Conservation (phyloP, 2,113 vertebrate species). For the Bos javanicus region DNA sequence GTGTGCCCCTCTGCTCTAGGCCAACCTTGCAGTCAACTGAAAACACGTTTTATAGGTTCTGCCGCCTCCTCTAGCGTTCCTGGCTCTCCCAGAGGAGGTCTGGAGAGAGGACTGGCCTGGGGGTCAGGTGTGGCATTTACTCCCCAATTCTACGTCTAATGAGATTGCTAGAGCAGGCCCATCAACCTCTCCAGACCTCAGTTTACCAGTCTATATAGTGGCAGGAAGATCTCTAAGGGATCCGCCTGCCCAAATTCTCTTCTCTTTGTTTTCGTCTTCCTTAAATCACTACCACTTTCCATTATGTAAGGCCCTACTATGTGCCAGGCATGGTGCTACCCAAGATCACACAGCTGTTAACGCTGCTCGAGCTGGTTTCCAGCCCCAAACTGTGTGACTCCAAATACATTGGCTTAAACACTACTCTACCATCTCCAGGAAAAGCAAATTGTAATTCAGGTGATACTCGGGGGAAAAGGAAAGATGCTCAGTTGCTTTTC, state of each 20-base stretch:
- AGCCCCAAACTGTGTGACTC: neutral
- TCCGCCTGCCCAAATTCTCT: neutral
- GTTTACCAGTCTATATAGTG: neutral
- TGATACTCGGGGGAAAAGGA: neutral
- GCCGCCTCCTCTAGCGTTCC: rapidly evolving
- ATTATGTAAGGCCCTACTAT: neutral
- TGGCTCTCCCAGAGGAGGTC: neutral
- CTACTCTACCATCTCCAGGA: neutral
- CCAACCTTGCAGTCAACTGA: neutral
- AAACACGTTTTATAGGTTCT: rapidly evolving
- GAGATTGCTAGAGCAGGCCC: neutral
- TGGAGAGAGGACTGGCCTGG: neutral
- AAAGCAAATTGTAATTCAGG: neutral
- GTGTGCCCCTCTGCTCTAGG: neutral
- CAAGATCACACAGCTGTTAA: neutral
- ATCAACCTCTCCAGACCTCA: neutral
- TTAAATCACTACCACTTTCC: neutral
- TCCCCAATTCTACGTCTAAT: neutral
- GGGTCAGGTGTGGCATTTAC: neutral
- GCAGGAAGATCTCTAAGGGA: neutral
- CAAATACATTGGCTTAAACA: neutral
- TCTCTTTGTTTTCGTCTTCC: neutral
- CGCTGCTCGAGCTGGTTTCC: neutral
- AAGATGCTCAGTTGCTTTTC: neutral
- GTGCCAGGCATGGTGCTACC: neutral